Conservation (phyloP, 2,797 vertebrate species). For the Typhlichthys subterraneus region DNA sequence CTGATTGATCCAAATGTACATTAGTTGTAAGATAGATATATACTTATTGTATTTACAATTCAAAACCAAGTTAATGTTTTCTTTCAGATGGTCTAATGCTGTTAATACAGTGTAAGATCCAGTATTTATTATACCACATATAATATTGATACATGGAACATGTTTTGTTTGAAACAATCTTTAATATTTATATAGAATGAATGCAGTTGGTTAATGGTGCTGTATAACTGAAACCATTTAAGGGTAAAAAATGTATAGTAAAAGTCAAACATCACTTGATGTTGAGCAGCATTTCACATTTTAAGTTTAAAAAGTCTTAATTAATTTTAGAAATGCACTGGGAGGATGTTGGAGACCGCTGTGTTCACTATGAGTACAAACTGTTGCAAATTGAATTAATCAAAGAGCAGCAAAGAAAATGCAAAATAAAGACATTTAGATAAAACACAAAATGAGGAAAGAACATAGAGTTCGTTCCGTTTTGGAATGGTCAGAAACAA, state of each 20-base stretch:
- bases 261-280: no score
- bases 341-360: no score
- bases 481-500: background rate
- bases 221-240: background rate
- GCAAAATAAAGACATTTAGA: background rate
- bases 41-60: no score
- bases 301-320: background rate
- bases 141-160: slow-evolving; percentile 3
- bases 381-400: no score
- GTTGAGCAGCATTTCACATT: no score
- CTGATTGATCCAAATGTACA: no score
- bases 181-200: slow-evolving; percentile 26
- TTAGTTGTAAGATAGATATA: no score
- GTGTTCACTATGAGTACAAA: no score
- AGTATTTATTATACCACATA: slow-evolving; percentile 1
- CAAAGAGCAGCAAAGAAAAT: background rate
- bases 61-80: background rate
- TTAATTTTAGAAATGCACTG: no score
- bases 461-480: no score
- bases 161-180: slow-evolving; percentile 25
- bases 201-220: no score
- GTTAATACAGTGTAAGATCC: background rate
- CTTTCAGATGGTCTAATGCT: background rate
- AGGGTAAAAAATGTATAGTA: background rate
- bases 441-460: background rate